A percentile compares a stretch with the other conserved stretches of the same genome.
phyloP scores from a whole-genome alignment of 2,113 vertebrate species.

The Puntigrus tetrazona region DNA sequence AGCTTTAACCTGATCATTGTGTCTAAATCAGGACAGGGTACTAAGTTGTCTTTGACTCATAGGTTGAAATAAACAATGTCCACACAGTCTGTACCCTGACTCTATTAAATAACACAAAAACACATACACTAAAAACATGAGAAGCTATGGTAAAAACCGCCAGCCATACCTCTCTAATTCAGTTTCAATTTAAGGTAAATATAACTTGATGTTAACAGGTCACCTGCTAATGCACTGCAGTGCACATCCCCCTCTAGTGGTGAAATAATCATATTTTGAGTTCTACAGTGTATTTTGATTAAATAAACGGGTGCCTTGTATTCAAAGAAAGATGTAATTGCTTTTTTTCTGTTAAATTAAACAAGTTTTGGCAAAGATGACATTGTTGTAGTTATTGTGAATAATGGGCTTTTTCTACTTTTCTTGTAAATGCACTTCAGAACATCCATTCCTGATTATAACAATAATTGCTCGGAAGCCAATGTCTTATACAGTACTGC shows the following conservation, averaged over 20 bases:
- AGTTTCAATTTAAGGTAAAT: no score
- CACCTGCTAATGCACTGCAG: background rate
- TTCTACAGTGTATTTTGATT: background rate
- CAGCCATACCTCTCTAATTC: no score
- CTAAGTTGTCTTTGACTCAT: no score
- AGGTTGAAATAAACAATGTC: no score
- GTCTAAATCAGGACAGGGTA: background rate
- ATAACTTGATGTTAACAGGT: no score
- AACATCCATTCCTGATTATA: background rate
- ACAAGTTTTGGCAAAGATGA: background rate
- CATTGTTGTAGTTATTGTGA: background rate
- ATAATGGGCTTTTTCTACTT: background rate
- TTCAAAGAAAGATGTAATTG: no score
- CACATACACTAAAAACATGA: no score
- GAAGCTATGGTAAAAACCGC: no score
- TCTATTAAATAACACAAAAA: background rate
- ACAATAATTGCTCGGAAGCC: background rate
- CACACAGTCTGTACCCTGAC: background rate
- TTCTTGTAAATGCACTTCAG: background rate
- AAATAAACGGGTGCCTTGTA: no score
- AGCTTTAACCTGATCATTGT: background rate
- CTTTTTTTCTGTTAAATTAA: no score
- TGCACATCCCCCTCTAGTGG: no score
- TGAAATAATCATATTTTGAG: background rate
- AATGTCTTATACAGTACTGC: no score